Conservation (phyloP, 2,797 vertebrate genomes). For the Myotis findleyi region DNA sequence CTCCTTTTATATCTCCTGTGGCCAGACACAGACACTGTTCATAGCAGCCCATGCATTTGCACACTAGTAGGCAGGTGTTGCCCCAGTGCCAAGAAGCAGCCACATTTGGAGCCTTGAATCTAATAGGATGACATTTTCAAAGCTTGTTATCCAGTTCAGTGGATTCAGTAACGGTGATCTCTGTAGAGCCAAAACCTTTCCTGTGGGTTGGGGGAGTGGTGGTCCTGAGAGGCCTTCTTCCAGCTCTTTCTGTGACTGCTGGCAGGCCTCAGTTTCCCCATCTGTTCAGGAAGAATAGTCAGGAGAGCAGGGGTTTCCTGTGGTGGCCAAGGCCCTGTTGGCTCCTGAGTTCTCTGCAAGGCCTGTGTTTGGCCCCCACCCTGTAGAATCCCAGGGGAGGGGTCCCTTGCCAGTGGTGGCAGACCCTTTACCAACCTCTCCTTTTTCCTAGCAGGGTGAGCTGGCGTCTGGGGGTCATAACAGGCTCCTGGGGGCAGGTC, state of each 20-base stretch:
- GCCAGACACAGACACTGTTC: background rate
- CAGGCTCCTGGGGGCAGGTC: background rate
- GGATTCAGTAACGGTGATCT: background rate
- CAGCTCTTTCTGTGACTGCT: background rate
- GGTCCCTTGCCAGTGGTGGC: background rate
- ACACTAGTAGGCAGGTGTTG: rapidly evolving
- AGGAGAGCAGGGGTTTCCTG: background rate
- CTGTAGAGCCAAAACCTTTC: background rate
- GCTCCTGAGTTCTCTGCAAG: background rate
- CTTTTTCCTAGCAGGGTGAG: too few species aligned
- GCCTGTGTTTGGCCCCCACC: background rate
- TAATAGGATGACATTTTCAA: background rate
- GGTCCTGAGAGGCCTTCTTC: background rate
- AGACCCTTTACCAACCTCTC: background rate
- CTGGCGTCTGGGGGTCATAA: background rate
- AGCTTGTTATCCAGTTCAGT: background rate
- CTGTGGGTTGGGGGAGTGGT: too few species aligned
- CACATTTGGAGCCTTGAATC: background rate
- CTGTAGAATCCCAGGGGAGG: too few species aligned
- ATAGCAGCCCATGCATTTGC: rapidly evolving
- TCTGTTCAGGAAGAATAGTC: background rate
- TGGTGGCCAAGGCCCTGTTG: background rate
- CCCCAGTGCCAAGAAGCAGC: background rate
- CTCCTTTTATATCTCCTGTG: background rate
- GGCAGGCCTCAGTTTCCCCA: background rate